These are phyloP conservation scores for Tetrao urogallus DNA, from an alignment of 2,113 vertebrate genomes.

Conservation along the genomic window DNA sequence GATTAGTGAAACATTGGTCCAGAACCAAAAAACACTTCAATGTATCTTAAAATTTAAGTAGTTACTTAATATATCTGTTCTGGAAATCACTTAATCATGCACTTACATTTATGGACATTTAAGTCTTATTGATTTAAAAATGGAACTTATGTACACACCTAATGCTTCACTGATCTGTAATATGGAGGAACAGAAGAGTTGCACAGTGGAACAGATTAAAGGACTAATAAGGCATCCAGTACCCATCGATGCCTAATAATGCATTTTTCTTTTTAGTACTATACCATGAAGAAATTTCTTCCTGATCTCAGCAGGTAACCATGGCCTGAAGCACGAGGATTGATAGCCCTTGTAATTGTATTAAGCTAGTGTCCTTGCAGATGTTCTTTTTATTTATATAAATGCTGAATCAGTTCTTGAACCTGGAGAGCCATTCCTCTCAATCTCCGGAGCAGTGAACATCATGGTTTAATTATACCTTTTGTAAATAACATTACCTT, in stretches of 20 bases:
- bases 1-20: background rate
- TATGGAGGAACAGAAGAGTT: conserved; percentile 14
- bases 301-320: conserved; percentile 57
- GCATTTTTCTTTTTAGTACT: conserved; percentile 31
- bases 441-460: conserved; percentile 7
- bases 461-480: conserved; percentile 37
- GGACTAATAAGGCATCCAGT: conserved; percentile 23
- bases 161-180: conserved; percentile 30
- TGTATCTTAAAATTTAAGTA: conserved; percentile 12
- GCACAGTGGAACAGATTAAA: conserved; percentile 30
- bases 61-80: conserved; percentile 16
- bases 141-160: background rate
- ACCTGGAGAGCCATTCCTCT: conserved; percentile 1
- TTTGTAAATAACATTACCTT: conserved; percentile 33
- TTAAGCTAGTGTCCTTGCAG: conserved; percentile 59
- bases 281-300: conserved; percentile 38
- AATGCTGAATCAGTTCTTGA: conserved; percentile 43
- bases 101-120: background rate
- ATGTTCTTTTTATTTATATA: conserved; percentile 65
- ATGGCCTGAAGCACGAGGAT: conserved; percentile 35
- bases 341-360: conserved; percentile 57
- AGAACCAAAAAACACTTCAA: background rate
- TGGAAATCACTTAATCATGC: background rate
- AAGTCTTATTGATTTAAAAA: conserved; percentile 54
- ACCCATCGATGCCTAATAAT: conserved; percentile 41